Conservation (phyloP, 2,113 vertebrate species). For the Ovis canadensis region DNA sequence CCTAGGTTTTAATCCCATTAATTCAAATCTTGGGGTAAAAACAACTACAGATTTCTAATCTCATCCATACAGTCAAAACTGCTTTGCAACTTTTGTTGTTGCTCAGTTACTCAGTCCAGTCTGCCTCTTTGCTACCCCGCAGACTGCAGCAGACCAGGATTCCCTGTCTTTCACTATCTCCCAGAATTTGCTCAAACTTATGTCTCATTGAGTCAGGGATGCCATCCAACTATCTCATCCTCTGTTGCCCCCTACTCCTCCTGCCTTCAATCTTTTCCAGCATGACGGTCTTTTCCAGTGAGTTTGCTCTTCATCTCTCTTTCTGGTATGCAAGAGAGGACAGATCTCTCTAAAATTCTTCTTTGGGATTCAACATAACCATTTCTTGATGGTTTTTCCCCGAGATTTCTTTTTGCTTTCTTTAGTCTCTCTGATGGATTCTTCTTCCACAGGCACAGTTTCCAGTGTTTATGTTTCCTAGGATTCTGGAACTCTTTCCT, state of each 20-base stretch:
- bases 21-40: not conserved
- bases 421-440: not conserved
- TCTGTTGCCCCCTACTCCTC: not conserved
- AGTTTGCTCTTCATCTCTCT: not conserved
- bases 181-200: not conserved
- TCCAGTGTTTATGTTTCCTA: not conserved
- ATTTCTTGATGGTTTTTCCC: not conserved
- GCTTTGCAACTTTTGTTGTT: not conserved
- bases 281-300: not conserved
- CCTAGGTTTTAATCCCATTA: not conserved
- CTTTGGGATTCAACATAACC: not conserved
- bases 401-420: not conserved
- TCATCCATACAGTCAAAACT: not conserved
- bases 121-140: not conserved
- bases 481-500: not conserved
- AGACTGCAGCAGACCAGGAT: not conserved
- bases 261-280: not conserved
- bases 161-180: not conserved
- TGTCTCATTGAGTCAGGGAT: not conserved
- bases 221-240: not conserved
- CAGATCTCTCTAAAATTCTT: not conserved
- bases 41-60: not conserved
- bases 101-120: not conserved
- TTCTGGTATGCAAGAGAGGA: not conserved
- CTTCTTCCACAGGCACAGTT: not conserved